A percentile compares a stretch with the other conserved stretches of the same genome.
phyloP scores from a whole-genome alignment of 2,113 vertebrate species.

The Nymphicus hollandicus region DNA sequence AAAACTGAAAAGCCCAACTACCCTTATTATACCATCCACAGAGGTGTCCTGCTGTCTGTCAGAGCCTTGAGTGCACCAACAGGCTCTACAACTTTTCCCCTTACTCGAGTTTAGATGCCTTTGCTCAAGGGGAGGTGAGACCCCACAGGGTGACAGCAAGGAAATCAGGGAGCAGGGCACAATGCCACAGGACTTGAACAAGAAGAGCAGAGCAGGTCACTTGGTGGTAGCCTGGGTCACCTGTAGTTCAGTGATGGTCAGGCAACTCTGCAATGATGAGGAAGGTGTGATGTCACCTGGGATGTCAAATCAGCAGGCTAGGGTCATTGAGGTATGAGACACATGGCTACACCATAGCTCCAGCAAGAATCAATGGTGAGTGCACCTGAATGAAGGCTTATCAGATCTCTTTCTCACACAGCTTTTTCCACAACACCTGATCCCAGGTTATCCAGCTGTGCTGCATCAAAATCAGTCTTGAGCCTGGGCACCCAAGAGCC shows the following conservation, averaged over 20 bases:
- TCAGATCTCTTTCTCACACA: background rate
- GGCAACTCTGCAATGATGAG: too few species aligned
- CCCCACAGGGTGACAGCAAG: background rate
- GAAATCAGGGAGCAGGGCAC: background rate
- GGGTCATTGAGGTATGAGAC: background rate
- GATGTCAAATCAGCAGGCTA: too few species aligned
- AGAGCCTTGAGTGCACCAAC: background rate
- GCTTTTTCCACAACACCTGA: background rate
- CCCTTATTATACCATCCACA: background rate
- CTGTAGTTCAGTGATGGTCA: background rate
- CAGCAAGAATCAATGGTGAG: background rate
- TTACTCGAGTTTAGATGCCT: background rate
- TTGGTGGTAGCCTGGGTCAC: background rate
- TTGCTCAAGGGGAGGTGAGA: background rate
- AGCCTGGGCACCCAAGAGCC: background rate
- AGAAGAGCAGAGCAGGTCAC: background rate
- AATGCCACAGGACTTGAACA: background rate
- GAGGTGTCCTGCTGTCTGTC: background rate
- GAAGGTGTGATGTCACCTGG: background rate
- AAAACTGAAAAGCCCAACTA: background rate
- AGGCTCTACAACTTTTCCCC: background rate
- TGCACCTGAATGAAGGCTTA: background rate
- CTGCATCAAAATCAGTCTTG: fast-evolving
- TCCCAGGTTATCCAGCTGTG: background rate
- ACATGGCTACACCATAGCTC: background rate